Evolutionary conservation across 2,797 vertebrate genomes (phyloP).

Genomic region (Hypotaenidia philippensis): DNA sequence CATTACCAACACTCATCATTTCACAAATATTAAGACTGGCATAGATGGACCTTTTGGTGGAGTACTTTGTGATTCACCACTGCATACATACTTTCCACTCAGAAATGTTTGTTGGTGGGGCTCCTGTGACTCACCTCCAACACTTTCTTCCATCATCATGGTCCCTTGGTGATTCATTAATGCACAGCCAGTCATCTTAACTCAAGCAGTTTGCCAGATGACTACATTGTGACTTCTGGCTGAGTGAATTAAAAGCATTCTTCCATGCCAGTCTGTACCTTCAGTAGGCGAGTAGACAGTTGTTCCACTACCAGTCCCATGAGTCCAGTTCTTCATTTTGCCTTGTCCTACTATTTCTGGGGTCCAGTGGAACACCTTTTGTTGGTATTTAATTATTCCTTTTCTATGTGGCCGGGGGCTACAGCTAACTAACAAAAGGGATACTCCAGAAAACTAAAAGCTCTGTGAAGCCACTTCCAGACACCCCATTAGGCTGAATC

Average conservation of each 20-base stretch:
- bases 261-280: not conserved
- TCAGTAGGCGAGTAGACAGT: not conserved
- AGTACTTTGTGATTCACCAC: conserved; percentile 56
- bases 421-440: not conserved
- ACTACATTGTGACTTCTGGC: not conserved
- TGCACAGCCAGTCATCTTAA: not conserved
- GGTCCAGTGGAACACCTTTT: not conserved
- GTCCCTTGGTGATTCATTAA: conserved; percentile 60
- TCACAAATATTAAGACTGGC: conserved; percentile 10
- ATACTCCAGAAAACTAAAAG: not conserved
- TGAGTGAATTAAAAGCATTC: not conserved
- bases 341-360: not conserved
- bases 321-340: rapidly evolving
- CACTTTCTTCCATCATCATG: not conserved
- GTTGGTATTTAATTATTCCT: not conserved
- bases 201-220: not conserved
- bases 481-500: not conserved
- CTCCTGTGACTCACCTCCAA: conserved; percentile 56
- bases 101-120: conserved; percentile 37
- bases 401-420: not conserved
- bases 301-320: not conserved
- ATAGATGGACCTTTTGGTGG: conserved; percentile 26
- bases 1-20: not conserved
- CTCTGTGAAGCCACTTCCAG: not conserved
- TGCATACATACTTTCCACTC: conserved; percentile 50